phyloP scores from a whole-genome alignment of 1,140 invertebrate genomes.

The Hylaeus volcanicus region DNA sequence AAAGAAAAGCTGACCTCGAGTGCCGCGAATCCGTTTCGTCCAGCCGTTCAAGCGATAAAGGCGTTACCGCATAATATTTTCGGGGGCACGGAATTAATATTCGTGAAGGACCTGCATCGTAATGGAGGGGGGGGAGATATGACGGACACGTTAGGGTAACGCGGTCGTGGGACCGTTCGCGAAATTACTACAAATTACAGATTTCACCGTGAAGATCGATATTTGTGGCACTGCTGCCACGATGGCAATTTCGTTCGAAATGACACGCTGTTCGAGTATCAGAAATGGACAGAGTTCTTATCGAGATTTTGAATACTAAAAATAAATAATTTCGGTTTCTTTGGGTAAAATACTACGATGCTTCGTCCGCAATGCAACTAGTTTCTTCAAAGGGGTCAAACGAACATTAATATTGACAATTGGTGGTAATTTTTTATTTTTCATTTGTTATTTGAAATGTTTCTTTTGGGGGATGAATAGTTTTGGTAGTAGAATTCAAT shows the following conservation, averaged over 20 bases:
- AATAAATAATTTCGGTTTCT: no score
- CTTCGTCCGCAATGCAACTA: no score
- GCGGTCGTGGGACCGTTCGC: conserved; percentile 45
- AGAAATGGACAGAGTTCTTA: neutral
- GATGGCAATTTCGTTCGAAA: conserved; percentile 4
- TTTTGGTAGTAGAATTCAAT: no score
- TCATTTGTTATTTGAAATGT: no score
- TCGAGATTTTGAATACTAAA: no score
- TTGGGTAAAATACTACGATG: no score
- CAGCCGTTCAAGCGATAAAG: conserved; percentile 49
- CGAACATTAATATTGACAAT: no score
- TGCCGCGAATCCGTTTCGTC: conserved; percentile 41
- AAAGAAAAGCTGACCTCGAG: conserved; percentile 42
- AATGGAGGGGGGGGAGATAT: conserved; percentile 27
- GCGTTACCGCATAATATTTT: conserved; percentile 69
- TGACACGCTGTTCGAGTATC: neutral
- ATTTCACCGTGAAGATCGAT: conserved; percentile 63
- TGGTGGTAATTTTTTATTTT: no score
- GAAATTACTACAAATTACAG: conserved; percentile 72
- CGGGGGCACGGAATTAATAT: conserved; percentile 69
- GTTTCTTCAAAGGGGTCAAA: no score
- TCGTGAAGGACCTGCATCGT: conserved; percentile 60
- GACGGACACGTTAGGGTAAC: conserved; percentile 50
- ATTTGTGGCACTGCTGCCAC: conserved; percentile 43
- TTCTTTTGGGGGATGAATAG: no score